Conservation (phyloP, 2,113 vertebrate species). For the Dendrocopos noguchii region DNA sequence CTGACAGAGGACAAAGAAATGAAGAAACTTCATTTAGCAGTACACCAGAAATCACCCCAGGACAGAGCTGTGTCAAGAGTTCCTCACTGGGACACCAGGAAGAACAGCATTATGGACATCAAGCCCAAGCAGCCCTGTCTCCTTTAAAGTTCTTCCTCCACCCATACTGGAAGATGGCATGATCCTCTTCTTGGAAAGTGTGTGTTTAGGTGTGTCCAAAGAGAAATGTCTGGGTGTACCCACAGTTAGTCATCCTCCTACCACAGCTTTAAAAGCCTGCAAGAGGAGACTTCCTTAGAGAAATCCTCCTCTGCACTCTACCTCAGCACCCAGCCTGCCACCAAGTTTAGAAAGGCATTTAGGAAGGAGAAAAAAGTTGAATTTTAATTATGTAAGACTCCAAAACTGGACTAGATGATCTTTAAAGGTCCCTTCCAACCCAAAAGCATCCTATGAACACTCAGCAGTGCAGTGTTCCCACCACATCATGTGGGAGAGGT, state of each 20-base stretch:
- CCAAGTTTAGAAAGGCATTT: not conserved
- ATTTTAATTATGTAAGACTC: not conserved
- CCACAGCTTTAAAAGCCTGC: not conserved
- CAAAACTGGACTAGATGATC: not conserved
- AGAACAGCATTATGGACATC: accelerated
- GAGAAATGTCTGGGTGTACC: constrained; percentile 60
- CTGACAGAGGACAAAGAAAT: constrained; percentile 29
- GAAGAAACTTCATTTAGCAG: not conserved
- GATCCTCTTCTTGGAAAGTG: constrained; percentile 67
- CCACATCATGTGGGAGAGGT: not conserved
- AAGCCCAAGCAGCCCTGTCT: not conserved
- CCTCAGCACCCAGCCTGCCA: not conserved
- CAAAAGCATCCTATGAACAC: not conserved
- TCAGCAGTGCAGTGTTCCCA: not conserved
- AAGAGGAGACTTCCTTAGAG: constrained; percentile 36
- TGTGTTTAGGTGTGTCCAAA: constrained; percentile 51
- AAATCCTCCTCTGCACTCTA: constrained; percentile 15
- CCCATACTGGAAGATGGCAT: constrained; percentile 48
- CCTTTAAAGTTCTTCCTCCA: constrained; percentile 36
- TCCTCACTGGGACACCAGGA: not conserved
- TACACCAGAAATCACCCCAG: not conserved
- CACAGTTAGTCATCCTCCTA: constrained; percentile 56
- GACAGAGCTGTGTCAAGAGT: not conserved
- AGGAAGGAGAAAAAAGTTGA: not conserved
- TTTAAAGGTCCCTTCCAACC: not conserved